Percentiles rank a stretch among this genome's conserved stretches.
These are phyloP conservation scores for Ridgeia piscesae DNA, from an alignment of 1,140 invertebrate genomes.

Conservation along the genomic window DNA sequence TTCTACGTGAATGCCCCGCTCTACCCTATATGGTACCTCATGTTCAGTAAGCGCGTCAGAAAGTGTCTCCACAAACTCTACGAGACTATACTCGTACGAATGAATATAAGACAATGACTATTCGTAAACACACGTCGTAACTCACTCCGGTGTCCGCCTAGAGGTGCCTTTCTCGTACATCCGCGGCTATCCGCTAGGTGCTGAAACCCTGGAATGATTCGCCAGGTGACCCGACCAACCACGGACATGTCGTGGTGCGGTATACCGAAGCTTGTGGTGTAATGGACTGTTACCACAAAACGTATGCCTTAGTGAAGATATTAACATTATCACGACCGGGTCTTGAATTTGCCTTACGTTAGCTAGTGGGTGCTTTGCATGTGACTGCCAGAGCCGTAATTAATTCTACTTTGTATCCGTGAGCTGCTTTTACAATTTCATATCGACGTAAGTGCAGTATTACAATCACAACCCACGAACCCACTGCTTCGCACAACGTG, in stretches of 20 bases:
- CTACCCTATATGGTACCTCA: slow-evolving; percentile 46
- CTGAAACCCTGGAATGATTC: background rate
- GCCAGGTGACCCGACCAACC: background rate
- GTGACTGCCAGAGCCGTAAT: background rate
- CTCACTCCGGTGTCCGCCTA: background rate
- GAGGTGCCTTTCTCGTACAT: background rate
- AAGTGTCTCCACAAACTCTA: slow-evolving; percentile 39
- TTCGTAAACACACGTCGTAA: background rate
- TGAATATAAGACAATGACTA: slow-evolving; percentile 30
- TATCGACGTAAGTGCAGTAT: background rate
- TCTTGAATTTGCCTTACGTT: background rate
- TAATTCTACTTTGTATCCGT: background rate
- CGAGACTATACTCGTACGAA: slow-evolving; percentile 32
- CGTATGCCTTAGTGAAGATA: background rate
- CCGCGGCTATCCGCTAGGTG: background rate
- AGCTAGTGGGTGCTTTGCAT: background rate
- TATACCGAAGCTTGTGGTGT: background rate
- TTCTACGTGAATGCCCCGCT: slow-evolving; percentile 43
- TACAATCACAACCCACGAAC: background rate
- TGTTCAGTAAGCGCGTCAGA: slow-evolving; percentile 44
- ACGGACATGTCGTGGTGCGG: background rate
- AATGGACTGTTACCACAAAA: background rate
- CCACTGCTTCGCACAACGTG: background rate
- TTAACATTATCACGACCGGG: background rate
- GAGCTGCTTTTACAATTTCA: background rate